Conservation (phyloP, 2,888 invertebrate genomes). For the Bimastos eiseni region DNA sequence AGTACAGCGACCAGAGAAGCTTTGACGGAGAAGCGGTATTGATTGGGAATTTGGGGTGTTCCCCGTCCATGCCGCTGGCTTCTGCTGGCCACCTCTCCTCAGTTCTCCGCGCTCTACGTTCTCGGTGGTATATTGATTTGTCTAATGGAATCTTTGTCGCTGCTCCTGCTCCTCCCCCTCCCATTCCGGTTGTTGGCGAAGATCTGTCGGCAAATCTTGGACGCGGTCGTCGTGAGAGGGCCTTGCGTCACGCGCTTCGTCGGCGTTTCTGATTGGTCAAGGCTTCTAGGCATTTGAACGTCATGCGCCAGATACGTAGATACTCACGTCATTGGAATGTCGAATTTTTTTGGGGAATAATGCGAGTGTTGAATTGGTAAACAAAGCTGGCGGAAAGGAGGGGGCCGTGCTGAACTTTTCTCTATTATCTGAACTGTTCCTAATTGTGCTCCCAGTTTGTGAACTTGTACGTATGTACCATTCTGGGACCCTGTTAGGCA, state of each 20-base stretch:
- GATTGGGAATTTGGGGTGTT: constrained; percentile 1
- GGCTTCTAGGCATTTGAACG: neutral
- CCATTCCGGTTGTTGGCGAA: neutral
- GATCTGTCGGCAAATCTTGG: neutral
- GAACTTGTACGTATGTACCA: neutral
- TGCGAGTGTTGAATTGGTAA: neutral
- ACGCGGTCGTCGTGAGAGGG: neutral
- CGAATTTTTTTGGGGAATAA: neutral
- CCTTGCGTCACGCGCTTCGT: neutral
- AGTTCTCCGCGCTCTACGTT: neutral
- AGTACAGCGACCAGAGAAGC: neutral
- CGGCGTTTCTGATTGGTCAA: neutral
- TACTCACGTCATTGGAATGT: neutral
- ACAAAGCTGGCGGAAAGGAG: neutral
- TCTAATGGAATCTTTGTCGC: constrained; percentile 3
- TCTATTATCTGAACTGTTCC: too few species aligned
- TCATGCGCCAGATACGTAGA: constrained; percentile 2
- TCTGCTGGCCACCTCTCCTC: neutral
- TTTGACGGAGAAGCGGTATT: neutral
- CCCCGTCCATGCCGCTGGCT: neutral
- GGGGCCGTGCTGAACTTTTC: neutral
- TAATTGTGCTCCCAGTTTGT: neutral
- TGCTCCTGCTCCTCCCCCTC: neutral
- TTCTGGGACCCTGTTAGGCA: neutral
- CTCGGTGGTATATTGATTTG: neutral